Base-by-base conservation (phyloP, 2,797 vertebrate genomes). In the Pangasius larnaudii region DNA sequence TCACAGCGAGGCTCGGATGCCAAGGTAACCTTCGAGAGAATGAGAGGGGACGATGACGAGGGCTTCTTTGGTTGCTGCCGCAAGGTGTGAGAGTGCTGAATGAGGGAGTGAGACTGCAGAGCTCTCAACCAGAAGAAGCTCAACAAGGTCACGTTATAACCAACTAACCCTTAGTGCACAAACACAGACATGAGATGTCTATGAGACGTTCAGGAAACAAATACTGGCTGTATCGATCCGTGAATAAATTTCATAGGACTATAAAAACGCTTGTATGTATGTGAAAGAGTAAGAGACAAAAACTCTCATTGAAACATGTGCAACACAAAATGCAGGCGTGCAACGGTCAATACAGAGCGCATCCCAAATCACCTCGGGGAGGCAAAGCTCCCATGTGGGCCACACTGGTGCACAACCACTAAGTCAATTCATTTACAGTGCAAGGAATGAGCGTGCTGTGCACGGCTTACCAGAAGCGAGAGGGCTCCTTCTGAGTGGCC, bases 401-500 rank as follows among this genome's bases (percentile, higher is more conserved):
- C 77, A 72, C 72, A 77, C 18, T 61, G 71, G 51, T 84, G 80
- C 74, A 82, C 63, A 83, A 86, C 80, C 85, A 80, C 72, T 85
- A 77, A 85, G 75, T 87, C 56, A 86, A 80, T 91, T 65, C 91
- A 94, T 96, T 95, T 94, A 95, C 94, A 95, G 94, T 95, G 93
- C 71, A 95, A 94, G 95, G 93, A 95, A 95, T 95, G 91, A 95
- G 94, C 95, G 93, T 95, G 84, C 86, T 91, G 85, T 92, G 88
- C 67, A 96, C 95, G 92, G 90, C 91, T 93, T 95, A 96, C 95
- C 95, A 96, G 94, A 96, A 96, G 94, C 95, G 95, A 94, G 95
- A 95, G 91, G 95, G 94, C 92, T 96, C 95, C 94, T 96, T 95
- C 94, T 95, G 94, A 94, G 94, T 94, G 94, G 95, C 95, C 95